Evolutionary conservation across 2,113 vertebrate species (phyloP).

Genomic region (Oncorhynchus gorbuscha): DNA sequence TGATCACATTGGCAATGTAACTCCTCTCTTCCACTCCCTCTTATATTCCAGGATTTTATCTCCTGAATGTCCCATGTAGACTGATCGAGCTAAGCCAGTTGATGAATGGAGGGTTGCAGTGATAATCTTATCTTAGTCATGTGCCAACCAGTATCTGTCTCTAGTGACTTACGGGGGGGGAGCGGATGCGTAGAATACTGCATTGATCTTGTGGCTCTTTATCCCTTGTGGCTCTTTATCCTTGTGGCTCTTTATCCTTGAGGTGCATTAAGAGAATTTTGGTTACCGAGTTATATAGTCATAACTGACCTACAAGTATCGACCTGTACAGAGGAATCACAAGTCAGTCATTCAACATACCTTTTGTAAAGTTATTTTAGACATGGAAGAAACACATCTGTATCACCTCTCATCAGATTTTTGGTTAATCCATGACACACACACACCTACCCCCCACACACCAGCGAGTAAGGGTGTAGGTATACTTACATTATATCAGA

Average conservation of each 20-base stretch:
- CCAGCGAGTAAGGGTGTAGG: constrained; percentile 12
- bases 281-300: background rate
- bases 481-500: constrained; percentile 10
- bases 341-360: background rate
- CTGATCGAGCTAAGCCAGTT: background rate
- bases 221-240: background rate
- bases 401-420: background rate
- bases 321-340: background rate
- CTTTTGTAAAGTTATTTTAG: background rate
- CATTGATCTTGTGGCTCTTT: background rate
- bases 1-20: too few relatives aligned
- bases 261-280: background rate
- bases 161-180: background rate
- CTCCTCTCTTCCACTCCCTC: background rate
- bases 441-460: background rate
- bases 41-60: background rate
- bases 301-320: background rate
- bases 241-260: background rate
- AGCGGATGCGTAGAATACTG: background rate
- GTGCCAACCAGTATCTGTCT: background rate
- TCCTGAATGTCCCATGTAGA: background rate
- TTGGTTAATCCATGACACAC: background rate
- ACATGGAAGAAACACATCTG: background rate
- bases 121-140: background rate
- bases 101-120: background rate